Conservation (phyloP, 2,113 vertebrate species). For the Channa argus region DNA sequence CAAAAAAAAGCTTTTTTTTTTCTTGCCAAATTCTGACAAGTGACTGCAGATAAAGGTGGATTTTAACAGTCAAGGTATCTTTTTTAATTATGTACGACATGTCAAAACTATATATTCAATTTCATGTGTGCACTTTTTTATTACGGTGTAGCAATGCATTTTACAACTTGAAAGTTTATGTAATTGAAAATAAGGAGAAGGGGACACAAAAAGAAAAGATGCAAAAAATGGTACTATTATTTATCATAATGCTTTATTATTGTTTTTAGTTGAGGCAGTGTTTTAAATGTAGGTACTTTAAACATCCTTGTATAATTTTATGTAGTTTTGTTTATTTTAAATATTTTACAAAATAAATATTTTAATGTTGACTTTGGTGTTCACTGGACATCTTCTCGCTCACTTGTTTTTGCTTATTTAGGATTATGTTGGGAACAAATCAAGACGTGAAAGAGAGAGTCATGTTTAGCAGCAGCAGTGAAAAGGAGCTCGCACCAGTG, state of each 20-base stretch:
- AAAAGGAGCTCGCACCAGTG: background rate
- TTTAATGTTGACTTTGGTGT: slow-evolving; percentile 78
- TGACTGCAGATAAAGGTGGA: slow-evolving; percentile 45
- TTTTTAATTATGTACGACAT: slow-evolving; percentile 70
- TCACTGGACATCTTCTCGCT: background rate
- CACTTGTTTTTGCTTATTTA: background rate
- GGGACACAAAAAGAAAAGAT: slow-evolving; percentile 54
- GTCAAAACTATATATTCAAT: slow-evolving; percentile 78
- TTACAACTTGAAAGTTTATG: slow-evolving; percentile 83
- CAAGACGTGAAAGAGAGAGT: background rate
- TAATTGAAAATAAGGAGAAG: slow-evolving; percentile 59
- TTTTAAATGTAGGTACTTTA: slow-evolving; percentile 79
- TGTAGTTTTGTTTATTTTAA: slow-evolving; percentile 85
- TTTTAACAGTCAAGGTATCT: slow-evolving; percentile 75
- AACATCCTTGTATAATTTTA: slow-evolving; percentile 83
- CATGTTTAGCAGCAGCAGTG: background rate
- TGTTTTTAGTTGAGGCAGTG: slow-evolving; percentile 75
- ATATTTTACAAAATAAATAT: slow-evolving; percentile 91
- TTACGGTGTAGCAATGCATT: slow-evolving; percentile 80
- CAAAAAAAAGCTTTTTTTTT: slow-evolving; percentile 43
- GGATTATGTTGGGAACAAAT: background rate
- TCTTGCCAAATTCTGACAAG: slow-evolving; percentile 45
- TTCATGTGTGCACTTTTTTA: slow-evolving; percentile 84
- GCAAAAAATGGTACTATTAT: slow-evolving; percentile 80
- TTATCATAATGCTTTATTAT: slow-evolving; percentile 80